These are phyloP conservation scores for Kryptolebias marmoratus DNA, from an alignment of 2,113 vertebrate genomes.

Conservation along the genomic window DNA sequence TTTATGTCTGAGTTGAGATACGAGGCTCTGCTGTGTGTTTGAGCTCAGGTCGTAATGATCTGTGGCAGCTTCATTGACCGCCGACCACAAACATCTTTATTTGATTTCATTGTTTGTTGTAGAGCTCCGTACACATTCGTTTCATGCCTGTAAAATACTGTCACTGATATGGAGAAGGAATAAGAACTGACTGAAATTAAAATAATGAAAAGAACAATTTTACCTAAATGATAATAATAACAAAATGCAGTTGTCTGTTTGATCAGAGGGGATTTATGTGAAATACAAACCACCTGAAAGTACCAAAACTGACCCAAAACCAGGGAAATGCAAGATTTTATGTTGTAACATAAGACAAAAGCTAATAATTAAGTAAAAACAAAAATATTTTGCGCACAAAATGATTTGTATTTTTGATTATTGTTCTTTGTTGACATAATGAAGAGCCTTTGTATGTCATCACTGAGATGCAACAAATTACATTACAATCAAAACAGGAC, in stretches of 20 bases:
- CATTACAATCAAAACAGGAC: neutral
- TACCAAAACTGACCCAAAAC: neutral
- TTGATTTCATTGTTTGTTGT: conserved; percentile 47
- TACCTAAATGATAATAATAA: neutral
- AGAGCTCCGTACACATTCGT: conserved; percentile 27
- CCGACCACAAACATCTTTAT: conserved; percentile 25
- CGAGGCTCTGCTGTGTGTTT: conserved; percentile 59
- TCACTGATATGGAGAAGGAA: neutral
- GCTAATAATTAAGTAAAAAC: neutral
- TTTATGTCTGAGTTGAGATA: conserved; percentile 45
- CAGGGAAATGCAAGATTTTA: neutral
- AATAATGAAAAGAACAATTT: neutral
- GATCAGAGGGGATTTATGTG: neutral
- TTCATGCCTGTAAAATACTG: conserved; percentile 9
- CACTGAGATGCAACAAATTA: neutral
- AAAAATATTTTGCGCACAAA: neutral
- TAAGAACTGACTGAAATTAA: neutral
- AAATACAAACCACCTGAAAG: neutral
- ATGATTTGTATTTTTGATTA: too few relatives aligned
- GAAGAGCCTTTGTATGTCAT: too few relatives aligned
- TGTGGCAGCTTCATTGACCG: conserved; percentile 49
- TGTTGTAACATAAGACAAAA: neutral
- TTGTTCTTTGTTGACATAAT: too few relatives aligned
- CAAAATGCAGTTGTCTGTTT: neutral
- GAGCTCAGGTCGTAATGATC: conserved; percentile 21